Evolutionary conservation across 1,140 invertebrate species (phyloP).

Genomic region (Polypedilum vanderplanki): DNA sequence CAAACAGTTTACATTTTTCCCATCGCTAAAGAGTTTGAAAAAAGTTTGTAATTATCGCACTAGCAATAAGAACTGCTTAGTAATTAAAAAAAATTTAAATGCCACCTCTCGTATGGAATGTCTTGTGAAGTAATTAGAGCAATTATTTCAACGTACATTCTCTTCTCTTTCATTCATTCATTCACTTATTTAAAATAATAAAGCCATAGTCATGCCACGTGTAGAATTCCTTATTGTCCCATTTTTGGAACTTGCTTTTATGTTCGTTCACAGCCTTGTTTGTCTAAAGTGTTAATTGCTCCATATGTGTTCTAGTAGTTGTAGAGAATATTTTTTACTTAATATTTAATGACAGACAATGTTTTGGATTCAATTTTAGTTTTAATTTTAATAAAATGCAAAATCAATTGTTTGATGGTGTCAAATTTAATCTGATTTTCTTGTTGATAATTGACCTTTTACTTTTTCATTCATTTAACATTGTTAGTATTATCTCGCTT

Average conservation of each 20-base stretch:
- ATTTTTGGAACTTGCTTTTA: background rate
- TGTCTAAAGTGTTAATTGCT: background rate
- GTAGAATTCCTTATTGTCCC: constrained; percentile 4
- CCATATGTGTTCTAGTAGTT: background rate
- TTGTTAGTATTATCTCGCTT: background rate
- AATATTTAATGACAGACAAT: background rate
- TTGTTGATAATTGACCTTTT: constrained; percentile 4
- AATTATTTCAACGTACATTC: background rate
- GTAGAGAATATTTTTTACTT: too few relatives aligned
- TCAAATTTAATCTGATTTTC: constrained; percentile 7
- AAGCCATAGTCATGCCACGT: background rate
- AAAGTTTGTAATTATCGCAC: constrained; percentile 6
- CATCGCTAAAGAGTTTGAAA: background rate
- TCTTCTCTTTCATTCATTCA: background rate
- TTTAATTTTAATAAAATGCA: background rate
- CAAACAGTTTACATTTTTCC: background rate
- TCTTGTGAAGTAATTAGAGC: background rate
- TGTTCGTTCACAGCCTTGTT: background rate
- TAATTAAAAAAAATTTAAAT: constrained; percentile 9
- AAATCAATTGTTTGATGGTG: background rate
- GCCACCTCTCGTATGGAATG: background rate
- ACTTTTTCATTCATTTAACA: background rate
- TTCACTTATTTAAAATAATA: too few relatives aligned
- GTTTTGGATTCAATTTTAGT: background rate
- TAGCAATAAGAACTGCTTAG: background rate